Percentiles rank a stretch among this genome's conserved stretches.
Evolutionary conservation across 2,888 invertebrate genomes (phyloP).

Genomic region (Drosophila buzzatii): DNA sequence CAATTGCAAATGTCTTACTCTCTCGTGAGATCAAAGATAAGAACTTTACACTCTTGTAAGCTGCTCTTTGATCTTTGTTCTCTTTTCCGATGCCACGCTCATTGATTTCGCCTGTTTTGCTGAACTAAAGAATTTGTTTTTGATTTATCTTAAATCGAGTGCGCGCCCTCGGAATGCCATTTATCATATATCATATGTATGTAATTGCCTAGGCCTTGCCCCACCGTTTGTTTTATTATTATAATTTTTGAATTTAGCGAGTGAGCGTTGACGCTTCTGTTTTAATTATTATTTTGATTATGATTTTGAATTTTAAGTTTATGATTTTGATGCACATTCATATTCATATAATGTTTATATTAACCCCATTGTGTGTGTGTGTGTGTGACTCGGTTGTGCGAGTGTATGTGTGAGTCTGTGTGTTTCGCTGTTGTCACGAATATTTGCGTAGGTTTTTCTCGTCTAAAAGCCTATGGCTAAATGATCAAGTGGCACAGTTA

Average conservation of each 20-base stretch:
- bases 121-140: conserved; percentile 53
- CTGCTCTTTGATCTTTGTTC: background rate
- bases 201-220: conserved; percentile 82
- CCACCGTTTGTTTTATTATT: conserved; percentile 70
- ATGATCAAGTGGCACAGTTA: conserved; percentile 65
- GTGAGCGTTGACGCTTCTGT: conserved; percentile 57
- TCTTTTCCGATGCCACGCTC: background rate
- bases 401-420: conserved; percentile 3
- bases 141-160: conserved; percentile 40
- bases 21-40: conserved; percentile 12
- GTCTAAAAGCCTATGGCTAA: conserved; percentile 83
- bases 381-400: background rate
- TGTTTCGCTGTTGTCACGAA: conserved; percentile 59
- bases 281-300: conserved; percentile 45
- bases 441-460: conserved; percentile 83
- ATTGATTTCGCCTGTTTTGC: conserved; percentile 8
- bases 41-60: background rate
- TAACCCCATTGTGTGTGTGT: conserved; percentile 34
- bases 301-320: conserved; percentile 45
- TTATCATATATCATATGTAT: conserved; percentile 30
- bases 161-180: conserved; percentile 58
- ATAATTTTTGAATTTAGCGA: conserved; percentile 52
- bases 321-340: conserved; percentile 58
- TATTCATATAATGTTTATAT: conserved; percentile 52
- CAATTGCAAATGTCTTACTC: conserved; percentile 2